Percentiles rank a stretch among this genome's conserved stretches.
Conservation (phyloP, 2,113 vertebrate genomes). For the Sebastes fasciatus region DNA sequence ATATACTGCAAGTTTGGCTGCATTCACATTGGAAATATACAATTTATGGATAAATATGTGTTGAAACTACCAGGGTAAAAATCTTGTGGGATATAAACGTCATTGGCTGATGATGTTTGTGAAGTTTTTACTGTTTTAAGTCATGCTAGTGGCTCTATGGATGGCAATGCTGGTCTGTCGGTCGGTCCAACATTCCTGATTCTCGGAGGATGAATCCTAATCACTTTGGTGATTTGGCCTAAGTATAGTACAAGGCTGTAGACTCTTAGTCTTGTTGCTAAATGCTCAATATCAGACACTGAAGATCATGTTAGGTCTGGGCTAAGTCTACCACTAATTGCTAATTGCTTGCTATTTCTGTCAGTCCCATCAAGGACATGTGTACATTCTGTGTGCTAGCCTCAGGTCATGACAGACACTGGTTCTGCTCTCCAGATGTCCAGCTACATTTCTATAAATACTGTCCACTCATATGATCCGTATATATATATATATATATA, state of each 20-base stretch:
- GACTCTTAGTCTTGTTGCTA: no score
- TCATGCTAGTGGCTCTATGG: neutral
- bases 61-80: neutral
- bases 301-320: constrained; percentile 41
- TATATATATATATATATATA: constrained; percentile 18
- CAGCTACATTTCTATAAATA: constrained; percentile 77
- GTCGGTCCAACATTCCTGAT: neutral
- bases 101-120: neutral
- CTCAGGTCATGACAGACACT: constrained; percentile 53
- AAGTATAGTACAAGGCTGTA: no score
- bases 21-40: neutral
- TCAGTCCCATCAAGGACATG: constrained; percentile 49
- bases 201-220: neutral
- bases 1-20: neutral
- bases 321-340: constrained; percentile 65
- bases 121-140: neutral
- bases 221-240: no score
- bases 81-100: neutral
- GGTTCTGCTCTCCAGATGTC: constrained; percentile 52
- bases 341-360: constrained; percentile 66
- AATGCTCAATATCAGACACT: constrained; percentile 39
- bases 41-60: neutral
- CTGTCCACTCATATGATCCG: constrained; percentile 61
- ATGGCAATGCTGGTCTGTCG: neutral
- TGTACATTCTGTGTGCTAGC: constrained; percentile 14